Evolutionary conservation across 2,113 vertebrate species (phyloP).

Genomic region (Gambusia affinis): DNA sequence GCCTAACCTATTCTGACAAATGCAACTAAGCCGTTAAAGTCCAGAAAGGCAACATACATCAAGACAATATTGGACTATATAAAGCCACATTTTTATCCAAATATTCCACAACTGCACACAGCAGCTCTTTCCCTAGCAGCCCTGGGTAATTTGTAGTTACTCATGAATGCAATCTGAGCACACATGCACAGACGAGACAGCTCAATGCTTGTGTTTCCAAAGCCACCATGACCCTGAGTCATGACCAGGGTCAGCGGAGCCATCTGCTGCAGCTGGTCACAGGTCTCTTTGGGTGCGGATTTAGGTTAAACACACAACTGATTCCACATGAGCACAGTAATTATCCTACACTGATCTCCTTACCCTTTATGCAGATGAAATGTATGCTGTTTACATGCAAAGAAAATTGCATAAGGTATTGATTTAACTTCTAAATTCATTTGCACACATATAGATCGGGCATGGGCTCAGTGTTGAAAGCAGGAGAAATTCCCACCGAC

Average conservation of each 20-base stretch:
- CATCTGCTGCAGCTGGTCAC: conserved; percentile 72
- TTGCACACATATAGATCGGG: neutral
- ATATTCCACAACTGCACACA: neutral
- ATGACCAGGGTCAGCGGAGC: conserved; percentile 37
- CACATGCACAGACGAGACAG: conserved; percentile 11
- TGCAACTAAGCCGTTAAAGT: neutral
- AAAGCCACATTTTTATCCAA: neutral
- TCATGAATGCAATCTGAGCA: conserved; percentile 6
- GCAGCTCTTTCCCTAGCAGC: neutral
- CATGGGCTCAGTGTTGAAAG: neutral
- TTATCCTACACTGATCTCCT: conserved; percentile 30
- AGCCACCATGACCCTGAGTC: conserved; percentile 51
- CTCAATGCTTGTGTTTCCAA: conserved; percentile 35
- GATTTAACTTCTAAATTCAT: neutral
- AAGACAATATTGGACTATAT: neutral
- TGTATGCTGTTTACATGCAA: neutral
- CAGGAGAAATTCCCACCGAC: conserved; percentile 57
- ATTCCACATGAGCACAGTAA: conserved; percentile 54
- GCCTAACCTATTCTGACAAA: neutral
- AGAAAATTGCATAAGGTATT: neutral
- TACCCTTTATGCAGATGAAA: neutral
- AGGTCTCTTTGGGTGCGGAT: conserved; percentile 53
- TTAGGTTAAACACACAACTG: conserved; percentile 73
- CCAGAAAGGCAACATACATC: neutral
- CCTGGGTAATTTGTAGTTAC: neutral